Evolutionary conservation across 2,888 invertebrate species (phyloP).

Genomic region (Calliphora vomitoria): DNA sequence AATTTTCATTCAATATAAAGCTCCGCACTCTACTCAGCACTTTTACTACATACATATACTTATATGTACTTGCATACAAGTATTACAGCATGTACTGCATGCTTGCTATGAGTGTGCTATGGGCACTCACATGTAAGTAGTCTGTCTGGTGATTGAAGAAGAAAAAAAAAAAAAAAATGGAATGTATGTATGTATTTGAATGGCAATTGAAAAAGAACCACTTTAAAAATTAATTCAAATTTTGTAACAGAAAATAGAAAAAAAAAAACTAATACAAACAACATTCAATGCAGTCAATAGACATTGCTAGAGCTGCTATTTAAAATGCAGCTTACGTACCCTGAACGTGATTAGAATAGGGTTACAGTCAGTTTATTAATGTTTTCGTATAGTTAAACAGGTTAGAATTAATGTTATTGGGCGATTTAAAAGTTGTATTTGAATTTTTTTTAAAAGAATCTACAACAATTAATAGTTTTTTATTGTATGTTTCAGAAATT

Average conservation of each 20-base stretch:
- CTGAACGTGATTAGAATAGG: conserved; percentile 34
- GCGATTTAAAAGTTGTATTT: background rate
- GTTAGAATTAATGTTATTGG: background rate
- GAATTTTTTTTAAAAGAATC: background rate
- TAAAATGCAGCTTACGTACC: conserved; percentile 29
- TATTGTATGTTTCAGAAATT: too few species aligned
- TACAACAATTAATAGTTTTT: too few species aligned
- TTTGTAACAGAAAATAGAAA: conserved; percentile 10
- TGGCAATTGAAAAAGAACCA: conserved; percentile 50
- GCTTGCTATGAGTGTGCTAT: background rate
- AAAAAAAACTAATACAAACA: conserved; percentile 7
- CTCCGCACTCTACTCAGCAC: background rate
- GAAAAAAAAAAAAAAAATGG: background rate
- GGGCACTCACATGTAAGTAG: background rate
- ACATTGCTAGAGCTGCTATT: conserved; percentile 7
- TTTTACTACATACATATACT: background rate
- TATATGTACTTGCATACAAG: background rate
- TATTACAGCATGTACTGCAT: background rate
- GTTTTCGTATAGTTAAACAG: background rate
- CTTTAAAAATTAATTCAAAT: conserved; percentile 55
- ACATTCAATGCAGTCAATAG: conserved; percentile 23
- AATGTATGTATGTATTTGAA: conserved; percentile 31
- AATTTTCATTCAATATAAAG: conserved; percentile 31
- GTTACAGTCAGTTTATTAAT: background rate
- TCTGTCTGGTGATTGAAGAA: background rate